Percentiles rank a stretch among this genome's conserved stretches.
Conservation (phyloP, 2,888 invertebrate genomes). For the Lordiphosa andalusiaca region DNA sequence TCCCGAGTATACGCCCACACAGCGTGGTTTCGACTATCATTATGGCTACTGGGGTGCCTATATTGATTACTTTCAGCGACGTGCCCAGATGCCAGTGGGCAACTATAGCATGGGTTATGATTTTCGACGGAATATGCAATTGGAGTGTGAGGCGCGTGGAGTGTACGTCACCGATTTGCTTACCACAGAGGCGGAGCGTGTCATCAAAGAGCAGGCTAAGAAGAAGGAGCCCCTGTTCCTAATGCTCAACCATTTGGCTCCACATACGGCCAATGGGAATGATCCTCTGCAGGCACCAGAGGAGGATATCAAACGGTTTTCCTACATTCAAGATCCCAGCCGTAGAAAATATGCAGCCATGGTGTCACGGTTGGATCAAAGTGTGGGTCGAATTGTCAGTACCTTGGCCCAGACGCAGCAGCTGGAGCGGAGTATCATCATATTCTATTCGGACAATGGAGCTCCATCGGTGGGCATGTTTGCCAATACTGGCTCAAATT, state of each 20-base stretch:
- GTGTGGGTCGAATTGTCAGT: slow-evolving; percentile 88
- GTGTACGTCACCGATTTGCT: slow-evolving; percentile 87
- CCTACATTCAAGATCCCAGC: slow-evolving; percentile 85
- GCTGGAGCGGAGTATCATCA: slow-evolving; percentile 89
- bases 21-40: slow-evolving; percentile 89
- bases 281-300: slow-evolving; percentile 87
- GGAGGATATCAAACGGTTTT: slow-evolving; percentile 85
- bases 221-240: slow-evolving; percentile 85
- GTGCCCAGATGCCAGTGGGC: slow-evolving; percentile 79
- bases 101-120: slow-evolving; percentile 80
- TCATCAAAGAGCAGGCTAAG: slow-evolving; percentile 80
- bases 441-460: slow-evolving; percentile 95
- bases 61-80: slow-evolving; percentile 89
- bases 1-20: slow-evolving; percentile 83
- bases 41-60: slow-evolving; percentile 92
- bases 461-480: slow-evolving; percentile 88
- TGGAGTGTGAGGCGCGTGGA: slow-evolving; percentile 82
- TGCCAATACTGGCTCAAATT: slow-evolving; percentile 88
- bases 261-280: slow-evolving; percentile 88
- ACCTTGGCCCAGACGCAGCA: slow-evolving; percentile 85
- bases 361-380: slow-evolving; percentile 91
- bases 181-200: slow-evolving; percentile 84
- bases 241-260: slow-evolving; percentile 89
- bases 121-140: slow-evolving; percentile 81
- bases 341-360: slow-evolving; percentile 89